These are phyloP conservation scores for Xylocopa sonorina DNA, from an alignment of 1,140 invertebrate species.

Conservation along the genomic window DNA sequence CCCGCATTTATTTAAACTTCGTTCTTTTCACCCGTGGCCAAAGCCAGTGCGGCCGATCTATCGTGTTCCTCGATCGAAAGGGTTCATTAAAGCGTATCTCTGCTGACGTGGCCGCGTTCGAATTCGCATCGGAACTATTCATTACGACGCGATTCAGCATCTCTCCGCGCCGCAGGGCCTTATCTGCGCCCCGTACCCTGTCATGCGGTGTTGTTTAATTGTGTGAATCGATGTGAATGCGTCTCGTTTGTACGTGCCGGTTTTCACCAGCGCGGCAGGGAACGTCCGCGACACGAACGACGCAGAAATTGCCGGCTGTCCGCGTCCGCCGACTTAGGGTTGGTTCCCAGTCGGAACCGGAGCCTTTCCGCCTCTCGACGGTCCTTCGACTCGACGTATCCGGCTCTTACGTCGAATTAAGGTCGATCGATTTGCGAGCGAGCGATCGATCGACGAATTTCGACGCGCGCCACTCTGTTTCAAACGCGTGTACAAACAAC, in stretches of 20 bases:
- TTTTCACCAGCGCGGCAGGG: not conserved
- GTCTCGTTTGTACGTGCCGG: slow-evolving; percentile 18
- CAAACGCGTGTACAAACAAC: not conserved
- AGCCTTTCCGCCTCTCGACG: not conserved
- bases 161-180: slow-evolving; percentile 13
- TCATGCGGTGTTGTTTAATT: slow-evolving; percentile 35
- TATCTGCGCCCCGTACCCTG: slow-evolving; percentile 22
- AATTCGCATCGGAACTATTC: slow-evolving; percentile 33
- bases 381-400: slow-evolving; percentile 3
- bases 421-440: slow-evolving; percentile 29
- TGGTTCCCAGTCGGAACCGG: not conserved
- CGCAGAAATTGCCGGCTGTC: slow-evolving; percentile 15
- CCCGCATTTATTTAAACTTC: too few relatives aligned
- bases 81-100: slow-evolving; percentile 38
- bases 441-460: slow-evolving; percentile 32
- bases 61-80: slow-evolving; percentile 8
- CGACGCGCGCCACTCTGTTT: not conserved
- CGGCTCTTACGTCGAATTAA: slow-evolving; percentile 36
- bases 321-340: not conserved
- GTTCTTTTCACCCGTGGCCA: too few relatives aligned
- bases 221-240: slow-evolving; percentile 43
- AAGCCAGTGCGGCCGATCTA: not conserved
- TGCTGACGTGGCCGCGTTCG: slow-evolving; percentile 10
- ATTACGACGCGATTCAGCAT: slow-evolving; percentile 36
- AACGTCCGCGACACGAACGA: not conserved